Evolutionary conservation across 1,140 invertebrate genomes (phyloP), one percentile per base, ranked within the genome.

Genomic region (Stegodyphus mimosarum): DNA sequence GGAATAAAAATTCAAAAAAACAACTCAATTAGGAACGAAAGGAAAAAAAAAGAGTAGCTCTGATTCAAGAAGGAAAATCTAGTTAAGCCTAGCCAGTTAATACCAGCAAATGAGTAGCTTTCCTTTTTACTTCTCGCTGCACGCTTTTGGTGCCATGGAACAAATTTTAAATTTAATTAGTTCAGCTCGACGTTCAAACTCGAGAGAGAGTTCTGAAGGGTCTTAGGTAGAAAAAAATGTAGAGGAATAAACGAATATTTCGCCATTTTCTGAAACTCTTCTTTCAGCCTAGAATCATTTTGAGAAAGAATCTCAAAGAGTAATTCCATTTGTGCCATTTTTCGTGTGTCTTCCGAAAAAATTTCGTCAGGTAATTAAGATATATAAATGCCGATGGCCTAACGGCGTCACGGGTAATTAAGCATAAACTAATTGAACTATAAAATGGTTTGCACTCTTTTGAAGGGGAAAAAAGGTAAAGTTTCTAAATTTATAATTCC

Each of bases 131-230:
- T 18, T 11, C 33, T 11, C 7, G 69, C 33, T 50, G 13, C 33
- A 15, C 55, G 15, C 15, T 60, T 60, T 15, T 60, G 15, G 15
- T 11, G 15, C 55, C 69, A 15, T 4, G 33, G n/a, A 71, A 71
- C 33, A 71, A 18, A 71, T 71, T 71, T 51, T 33, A 71, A 71
- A 71, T 71, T 71, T 71, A 71, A 71, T 71, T 71, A 71, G 69
- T 71, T 33, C 13, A 51, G 33, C 33, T 49, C n/a, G 10, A 9
- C 49, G 33, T 71, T 51, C n/a, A 49, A 71, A 71, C 10, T 71
- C 69, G 50, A 51, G 17, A n/a, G 66, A 49, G 69, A 71, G 69
- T 9, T 71, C 6, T 13, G 50, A 51, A 71, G 69, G 11, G 10
- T 18, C n/a, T 49, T 10, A 71, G n/a, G n/a, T 71, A 10, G n/a